A percentile compares a stretch with the other conserved stretches of the same genome.
Conservation (phyloP, 2,888 invertebrate genomes). For the Sepiola atlantica region DNA sequence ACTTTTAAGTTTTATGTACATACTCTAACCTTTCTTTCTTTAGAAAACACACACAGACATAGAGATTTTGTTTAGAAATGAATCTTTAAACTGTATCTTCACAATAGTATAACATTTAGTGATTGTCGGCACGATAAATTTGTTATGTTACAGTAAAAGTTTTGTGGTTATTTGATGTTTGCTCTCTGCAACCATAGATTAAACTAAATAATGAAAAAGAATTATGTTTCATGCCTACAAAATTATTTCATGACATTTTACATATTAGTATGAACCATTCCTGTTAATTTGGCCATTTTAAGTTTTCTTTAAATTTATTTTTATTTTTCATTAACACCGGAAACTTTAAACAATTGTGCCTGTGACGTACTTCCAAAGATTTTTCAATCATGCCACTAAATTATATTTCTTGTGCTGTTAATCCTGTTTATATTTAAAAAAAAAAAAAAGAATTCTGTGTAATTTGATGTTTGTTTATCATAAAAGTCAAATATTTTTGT, state of each 20-base stretch:
- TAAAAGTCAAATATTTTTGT: not conserved
- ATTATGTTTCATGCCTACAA: not conserved
- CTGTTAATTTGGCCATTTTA: not conserved
- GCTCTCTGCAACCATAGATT: not conserved
- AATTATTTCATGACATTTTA: not conserved
- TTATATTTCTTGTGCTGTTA: not conserved
- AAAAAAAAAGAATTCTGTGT: not conserved
- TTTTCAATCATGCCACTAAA: not conserved
- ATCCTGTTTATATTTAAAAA: not conserved
- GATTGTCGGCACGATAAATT: not conserved
- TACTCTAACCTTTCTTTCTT: too few relatives aligned
- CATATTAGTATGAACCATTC: not conserved
- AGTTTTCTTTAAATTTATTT: not conserved
- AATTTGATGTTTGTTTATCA: not conserved
- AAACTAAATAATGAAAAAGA: not conserved
- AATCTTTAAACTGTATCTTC: too few relatives aligned
- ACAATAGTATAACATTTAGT: too few relatives aligned
- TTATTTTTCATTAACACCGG: not conserved
- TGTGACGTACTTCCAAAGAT: not conserved
- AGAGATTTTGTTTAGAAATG: too few relatives aligned
- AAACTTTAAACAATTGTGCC: not conserved
- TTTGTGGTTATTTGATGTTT: not conserved
- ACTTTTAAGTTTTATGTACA: too few relatives aligned
- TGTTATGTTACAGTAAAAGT: not conserved
- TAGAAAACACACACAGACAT: too few relatives aligned